Evolutionary conservation across 2,797 vertebrate genomes (phyloP).

Genomic region (Coranthus polyacanthus): DNA sequence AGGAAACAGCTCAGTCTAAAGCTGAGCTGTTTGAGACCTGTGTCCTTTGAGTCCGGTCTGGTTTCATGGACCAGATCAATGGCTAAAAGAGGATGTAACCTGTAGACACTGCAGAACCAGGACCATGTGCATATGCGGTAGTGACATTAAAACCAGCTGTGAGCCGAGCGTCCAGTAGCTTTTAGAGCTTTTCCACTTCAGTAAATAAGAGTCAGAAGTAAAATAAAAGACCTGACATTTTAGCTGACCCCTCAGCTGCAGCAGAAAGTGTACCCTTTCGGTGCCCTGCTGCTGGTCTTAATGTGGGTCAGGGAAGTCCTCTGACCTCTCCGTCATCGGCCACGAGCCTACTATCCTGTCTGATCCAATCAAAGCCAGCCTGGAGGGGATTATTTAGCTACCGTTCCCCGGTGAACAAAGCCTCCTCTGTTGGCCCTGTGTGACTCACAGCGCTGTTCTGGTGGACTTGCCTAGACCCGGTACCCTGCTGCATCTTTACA

Average conservation of each 20-base stretch:
- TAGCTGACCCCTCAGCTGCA: constrained; percentile 1
- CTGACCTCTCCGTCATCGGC: constrained; percentile 21
- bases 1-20: too few relatives aligned
- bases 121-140: too few relatives aligned
- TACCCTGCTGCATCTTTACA: constrained; percentile 22
- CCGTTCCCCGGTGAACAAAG: constrained; percentile 58
- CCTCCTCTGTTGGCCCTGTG: constrained; percentile 44
- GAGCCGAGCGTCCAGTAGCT: too few relatives aligned
- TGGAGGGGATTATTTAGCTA: constrained; percentile 61
- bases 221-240: neutral
- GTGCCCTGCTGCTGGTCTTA: constrained; percentile 12
- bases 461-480: constrained; percentile 17
- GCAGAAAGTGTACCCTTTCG: too few relatives aligned
- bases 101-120: too few relatives aligned
- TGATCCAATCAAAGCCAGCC: constrained; percentile 77
- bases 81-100: constrained; percentile 10
- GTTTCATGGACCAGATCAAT: constrained; percentile 33
- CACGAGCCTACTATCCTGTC: constrained; percentile 55
- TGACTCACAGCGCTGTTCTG: constrained; percentile 42
- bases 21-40: too few relatives aligned
- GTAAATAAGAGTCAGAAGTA: neutral
- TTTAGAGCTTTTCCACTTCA: too few relatives aligned
- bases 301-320: constrained; percentile 72
- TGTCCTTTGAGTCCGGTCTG: too few relatives aligned
- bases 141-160: too few relatives aligned